Evolutionary conservation across 2,113 vertebrate species (phyloP).

Genomic region (Kobus ellipsiprymnus): DNA sequence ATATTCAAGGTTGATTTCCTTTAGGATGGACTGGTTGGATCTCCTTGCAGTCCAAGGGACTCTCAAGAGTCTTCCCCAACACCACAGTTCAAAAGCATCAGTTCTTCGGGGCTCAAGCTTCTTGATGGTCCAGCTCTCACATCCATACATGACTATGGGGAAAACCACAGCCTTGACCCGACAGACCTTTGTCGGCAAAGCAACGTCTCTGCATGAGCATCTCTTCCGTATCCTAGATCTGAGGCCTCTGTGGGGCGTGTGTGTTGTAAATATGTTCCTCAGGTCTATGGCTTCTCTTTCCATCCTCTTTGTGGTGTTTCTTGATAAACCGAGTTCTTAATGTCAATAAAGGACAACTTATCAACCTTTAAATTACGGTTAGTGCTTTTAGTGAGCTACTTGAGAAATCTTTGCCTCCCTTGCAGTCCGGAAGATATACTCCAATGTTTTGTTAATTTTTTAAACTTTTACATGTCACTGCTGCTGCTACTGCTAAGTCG

Average conservation of each 20-base stretch:
- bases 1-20: neutral
- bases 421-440: neutral
- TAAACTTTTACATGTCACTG: neutral
- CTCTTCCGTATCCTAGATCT: neutral
- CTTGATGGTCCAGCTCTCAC: neutral
- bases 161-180: neutral
- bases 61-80: neutral
- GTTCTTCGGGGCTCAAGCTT: neutral
- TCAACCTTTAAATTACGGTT: neutral
- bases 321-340: neutral
- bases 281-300: neutral
- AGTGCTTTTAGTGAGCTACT: neutral
- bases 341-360: neutral
- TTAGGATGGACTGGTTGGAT: neutral
- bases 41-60: neutral
- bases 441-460: neutral
- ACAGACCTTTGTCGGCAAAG: neutral
- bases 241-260: rapidly evolving
- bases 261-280: rapidly evolving
- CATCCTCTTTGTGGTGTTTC: neutral
- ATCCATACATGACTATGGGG: neutral
- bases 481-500: no score
- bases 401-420: no score
- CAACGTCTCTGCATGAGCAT: neutral
- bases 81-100: neutral